These are phyloP conservation scores for Drosophila melanogaster DNA, from an alignment of 1,140 invertebrate genomes.

Conservation along the genomic window Release_6_plus_ISO1_MT NT_033777.3:15955001-15955500, in stretches of 20 bases:
- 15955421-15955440: conserved; percentile 67
- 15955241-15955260: conserved; percentile 11
- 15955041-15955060: neutral
- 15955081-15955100: conserved; percentile 96
- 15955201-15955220: conserved; percentile 76
- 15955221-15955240: neutral
- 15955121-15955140: conserved; percentile 99
- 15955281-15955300: conserved; percentile 48
- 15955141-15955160: conserved; percentile 94
- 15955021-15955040: conserved; percentile 87
- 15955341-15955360: conserved; percentile 50
- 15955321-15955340: conserved; percentile 70
- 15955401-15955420: conserved; percentile 39
- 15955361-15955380: conserved; percentile 35
- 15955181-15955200: conserved; percentile 84
- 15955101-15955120: conserved; percentile 99
- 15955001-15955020: conserved; percentile 99
- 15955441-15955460: conserved; percentile 56
- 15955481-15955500: conserved; percentile 60
- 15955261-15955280: conserved; percentile 12
- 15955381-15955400: conserved; percentile 47
- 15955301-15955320: conserved; percentile 66
- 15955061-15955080: no score
- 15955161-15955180: conserved; percentile 85
- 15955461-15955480: conserved; percentile 70